A percentile compares a stretch with the other conserved stretches of the same genome.
Evolutionary conservation across 2,113 vertebrate species (phyloP).

Genomic region (Riparia riparia): DNA sequence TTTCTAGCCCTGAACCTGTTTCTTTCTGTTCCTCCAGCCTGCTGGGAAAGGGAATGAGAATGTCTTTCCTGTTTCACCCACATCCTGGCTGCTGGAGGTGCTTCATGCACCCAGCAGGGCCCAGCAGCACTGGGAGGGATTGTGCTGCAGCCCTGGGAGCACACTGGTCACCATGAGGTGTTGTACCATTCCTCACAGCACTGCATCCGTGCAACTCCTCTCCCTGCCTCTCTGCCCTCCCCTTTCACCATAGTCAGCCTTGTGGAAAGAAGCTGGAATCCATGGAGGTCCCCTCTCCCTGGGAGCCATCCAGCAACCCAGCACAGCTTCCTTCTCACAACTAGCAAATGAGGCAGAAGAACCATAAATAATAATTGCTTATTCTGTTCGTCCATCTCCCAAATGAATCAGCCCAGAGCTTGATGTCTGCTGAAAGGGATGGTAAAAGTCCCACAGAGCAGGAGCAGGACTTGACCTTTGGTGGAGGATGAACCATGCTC

Average conservation of each 20-base stretch:
- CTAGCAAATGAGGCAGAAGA: fast-evolving
- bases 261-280: not conserved
- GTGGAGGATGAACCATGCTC: not conserved
- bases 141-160: fast-evolving
- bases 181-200: fast-evolving
- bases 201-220: not conserved
- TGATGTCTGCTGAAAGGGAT: not conserved
- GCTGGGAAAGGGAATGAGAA: not conserved
- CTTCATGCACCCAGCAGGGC: not conserved
- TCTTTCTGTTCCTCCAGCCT: not conserved
- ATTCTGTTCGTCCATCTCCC: not conserved
- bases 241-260: not conserved
- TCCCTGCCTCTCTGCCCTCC: not conserved
- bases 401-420: not conserved
- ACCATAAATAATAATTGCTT: not conserved
- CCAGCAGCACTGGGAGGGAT: not conserved
- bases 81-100: not conserved
- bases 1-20: not conserved
- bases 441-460: fast-evolving
- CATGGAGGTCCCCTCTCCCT: not conserved
- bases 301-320: not conserved
- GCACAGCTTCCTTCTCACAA: not conserved
- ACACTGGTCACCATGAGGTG: not conserved
- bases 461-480: not conserved
- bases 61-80: not conserved